phyloP scores from a whole-genome alignment of 2,888 invertebrate species.

The Ctenicera cuprea region DNA sequence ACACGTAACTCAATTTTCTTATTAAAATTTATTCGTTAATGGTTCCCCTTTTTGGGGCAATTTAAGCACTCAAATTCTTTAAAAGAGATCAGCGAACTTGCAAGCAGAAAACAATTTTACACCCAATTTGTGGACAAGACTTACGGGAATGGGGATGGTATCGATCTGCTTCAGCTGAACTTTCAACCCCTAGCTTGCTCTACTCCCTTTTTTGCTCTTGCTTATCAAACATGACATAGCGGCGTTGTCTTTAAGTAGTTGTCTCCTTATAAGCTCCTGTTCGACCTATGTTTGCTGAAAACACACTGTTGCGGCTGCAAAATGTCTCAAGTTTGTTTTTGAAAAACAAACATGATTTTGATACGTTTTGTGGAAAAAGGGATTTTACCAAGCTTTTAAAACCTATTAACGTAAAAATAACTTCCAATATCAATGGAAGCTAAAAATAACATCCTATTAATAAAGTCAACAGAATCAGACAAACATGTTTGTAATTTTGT shows the following conservation, averaged over 20 bases:
- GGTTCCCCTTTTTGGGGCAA: neutral
- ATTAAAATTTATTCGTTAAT: constrained; percentile 23
- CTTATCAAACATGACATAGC: constrained; percentile 40
- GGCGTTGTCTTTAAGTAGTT: constrained; percentile 10
- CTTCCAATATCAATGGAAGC: no score
- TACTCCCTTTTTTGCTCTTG: constrained; percentile 30
- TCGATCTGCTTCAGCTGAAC: constrained; percentile 40
- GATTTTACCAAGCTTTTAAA: no score
- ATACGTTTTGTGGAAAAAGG: neutral
- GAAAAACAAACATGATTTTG: neutral
- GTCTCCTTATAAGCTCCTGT: constrained; percentile 7
- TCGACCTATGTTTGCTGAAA: neutral
- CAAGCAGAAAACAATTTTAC: constrained; percentile 35
- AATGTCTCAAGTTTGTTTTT: constrained; percentile 1
- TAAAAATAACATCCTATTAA: no score
- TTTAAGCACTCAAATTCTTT: constrained; percentile 18
- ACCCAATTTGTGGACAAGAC: constrained; percentile 43
- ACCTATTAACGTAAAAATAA: no score
- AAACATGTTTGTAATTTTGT: no score
- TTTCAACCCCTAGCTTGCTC: constrained; percentile 24
- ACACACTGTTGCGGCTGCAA: neutral
- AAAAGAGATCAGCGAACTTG: constrained; percentile 23
- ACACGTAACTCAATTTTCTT: neutral
- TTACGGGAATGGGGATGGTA: constrained; percentile 31
- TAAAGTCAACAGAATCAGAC: no score